A percentile compares a stretch with the other conserved stretches of the same genome.
Conservation (phyloP, 92 coral and sea anemone species). For the Palythoa caribaeorum region DNA sequence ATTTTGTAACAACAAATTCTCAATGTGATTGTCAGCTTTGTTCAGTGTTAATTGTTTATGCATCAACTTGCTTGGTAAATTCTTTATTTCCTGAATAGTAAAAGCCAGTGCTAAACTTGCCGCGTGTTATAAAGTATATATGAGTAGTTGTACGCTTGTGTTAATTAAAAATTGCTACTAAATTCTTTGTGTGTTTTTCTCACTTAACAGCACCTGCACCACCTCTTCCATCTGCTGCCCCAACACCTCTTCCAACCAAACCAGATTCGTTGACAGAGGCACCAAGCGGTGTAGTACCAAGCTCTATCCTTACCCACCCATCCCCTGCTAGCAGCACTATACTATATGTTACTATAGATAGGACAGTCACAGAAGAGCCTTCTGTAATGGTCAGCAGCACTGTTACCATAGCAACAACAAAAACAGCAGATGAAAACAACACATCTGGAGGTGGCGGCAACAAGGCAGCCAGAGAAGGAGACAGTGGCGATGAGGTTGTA, state of each 20-base stretch:
- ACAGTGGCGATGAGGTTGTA: neutral
- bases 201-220: constrained; percentile 16
- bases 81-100: neutral
- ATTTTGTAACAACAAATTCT: too few relatives aligned
- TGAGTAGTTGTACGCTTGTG: neutral
- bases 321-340: constrained; percentile 17
- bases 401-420: neutral
- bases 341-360: constrained; percentile 26
- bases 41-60: too few relatives aligned
- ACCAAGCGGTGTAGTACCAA: neutral
- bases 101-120: neutral
- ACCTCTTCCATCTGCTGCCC: neutral
- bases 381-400: constrained; percentile 17
- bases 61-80: neutral
- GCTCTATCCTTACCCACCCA: neutral
- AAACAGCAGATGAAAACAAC: neutral
- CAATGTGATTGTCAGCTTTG: too few relatives aligned
- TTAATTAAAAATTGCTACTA: neutral
- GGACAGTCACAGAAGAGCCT: constrained; percentile 17
- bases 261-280: neutral
- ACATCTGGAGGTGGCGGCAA: neutral
- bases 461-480: neutral
- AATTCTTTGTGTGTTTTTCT: constrained; percentile 11
- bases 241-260: constrained; percentile 8
- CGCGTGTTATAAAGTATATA: neutral